Conservation (phyloP, 2,113 vertebrate genomes). For the Hepsetus odoe region DNA sequence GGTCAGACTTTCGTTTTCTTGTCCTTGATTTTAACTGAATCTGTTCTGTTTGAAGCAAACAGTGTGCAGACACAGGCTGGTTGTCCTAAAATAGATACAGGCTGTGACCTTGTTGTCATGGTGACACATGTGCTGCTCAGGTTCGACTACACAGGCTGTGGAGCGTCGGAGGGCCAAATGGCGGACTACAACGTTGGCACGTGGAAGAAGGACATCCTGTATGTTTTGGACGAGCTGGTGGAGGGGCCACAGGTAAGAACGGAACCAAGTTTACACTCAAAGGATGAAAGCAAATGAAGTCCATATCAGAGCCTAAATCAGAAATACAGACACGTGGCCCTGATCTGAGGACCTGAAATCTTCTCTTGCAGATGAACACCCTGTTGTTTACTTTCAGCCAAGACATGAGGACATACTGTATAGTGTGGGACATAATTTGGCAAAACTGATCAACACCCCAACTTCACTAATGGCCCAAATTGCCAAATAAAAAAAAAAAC, state of each 20-base stretch:
- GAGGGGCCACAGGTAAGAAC: conserved; percentile 82
- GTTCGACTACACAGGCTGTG: conserved; percentile 87
- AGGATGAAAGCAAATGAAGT: too few species aligned
- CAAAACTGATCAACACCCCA: too few species aligned
- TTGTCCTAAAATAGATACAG: not conserved
- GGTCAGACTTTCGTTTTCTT: too few species aligned
- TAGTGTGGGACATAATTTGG: not conserved
- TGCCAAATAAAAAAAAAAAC: too few species aligned
- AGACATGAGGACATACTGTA: not conserved
- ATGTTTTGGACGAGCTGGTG: conserved; percentile 81
- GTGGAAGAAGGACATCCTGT: conserved; percentile 85
- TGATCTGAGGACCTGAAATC: not conserved
- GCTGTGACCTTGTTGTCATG: not conserved
- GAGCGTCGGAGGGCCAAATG: conserved; percentile 78
- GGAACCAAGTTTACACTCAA: not conserved
- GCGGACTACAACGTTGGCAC: conserved; percentile 77
- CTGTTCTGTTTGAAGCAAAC: too few species aligned
- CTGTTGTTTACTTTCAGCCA: not conserved
- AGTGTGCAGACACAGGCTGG: too few species aligned
- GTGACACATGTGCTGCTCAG: conserved; percentile 65
- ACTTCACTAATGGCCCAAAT: too few species aligned
- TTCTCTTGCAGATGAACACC: not conserved
- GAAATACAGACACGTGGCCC: not conserved
- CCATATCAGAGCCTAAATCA: too few species aligned
- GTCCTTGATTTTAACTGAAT: too few species aligned